A percentile compares a stretch with the other conserved stretches of the same genome.
Evolutionary conservation across 2,113 vertebrate species (phyloP).

Genomic region (Paramormyrops kingsleyae): DNA sequence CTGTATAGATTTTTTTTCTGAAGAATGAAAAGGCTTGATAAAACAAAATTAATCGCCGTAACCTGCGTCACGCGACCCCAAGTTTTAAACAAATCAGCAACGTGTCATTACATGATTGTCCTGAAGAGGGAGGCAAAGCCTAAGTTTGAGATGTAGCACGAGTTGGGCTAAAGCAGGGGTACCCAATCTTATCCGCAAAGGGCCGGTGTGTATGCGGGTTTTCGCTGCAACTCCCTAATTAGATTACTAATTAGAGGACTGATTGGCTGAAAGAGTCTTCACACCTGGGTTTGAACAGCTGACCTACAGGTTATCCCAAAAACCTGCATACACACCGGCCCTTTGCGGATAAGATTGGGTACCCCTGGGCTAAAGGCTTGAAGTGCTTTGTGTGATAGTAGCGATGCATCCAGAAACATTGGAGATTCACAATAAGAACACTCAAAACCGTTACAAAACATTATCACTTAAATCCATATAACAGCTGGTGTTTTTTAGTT

Average conservation of each 20-base stretch:
- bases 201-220: too few relatives aligned
- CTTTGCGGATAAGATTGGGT: too few relatives aligned
- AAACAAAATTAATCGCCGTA: background rate
- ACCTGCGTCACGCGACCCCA: background rate
- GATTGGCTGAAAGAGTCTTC: too few relatives aligned
- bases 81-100: background rate
- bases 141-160: background rate
- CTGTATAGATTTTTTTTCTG: background rate
- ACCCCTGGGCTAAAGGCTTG: background rate
- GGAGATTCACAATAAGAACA: background rate
- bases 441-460: background rate
- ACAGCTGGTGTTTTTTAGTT: background rate
- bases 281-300: too few relatives aligned
- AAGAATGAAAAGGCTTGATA: background rate
- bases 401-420: background rate
- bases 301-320: too few relatives aligned
- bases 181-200: too few relatives aligned
- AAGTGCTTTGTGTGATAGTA: background rate
- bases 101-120: background rate
- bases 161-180: background rate
- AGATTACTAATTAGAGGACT: too few relatives aligned
- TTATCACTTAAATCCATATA: background rate
- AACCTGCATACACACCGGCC: too few relatives aligned
- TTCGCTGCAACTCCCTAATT: too few relatives aligned
- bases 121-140: slow-evolving; percentile 3